phyloP scores from a whole-genome alignment of 30 jellyfish, hydroid and myxozoan species.

The Phacellophora camtschatica region DNA sequence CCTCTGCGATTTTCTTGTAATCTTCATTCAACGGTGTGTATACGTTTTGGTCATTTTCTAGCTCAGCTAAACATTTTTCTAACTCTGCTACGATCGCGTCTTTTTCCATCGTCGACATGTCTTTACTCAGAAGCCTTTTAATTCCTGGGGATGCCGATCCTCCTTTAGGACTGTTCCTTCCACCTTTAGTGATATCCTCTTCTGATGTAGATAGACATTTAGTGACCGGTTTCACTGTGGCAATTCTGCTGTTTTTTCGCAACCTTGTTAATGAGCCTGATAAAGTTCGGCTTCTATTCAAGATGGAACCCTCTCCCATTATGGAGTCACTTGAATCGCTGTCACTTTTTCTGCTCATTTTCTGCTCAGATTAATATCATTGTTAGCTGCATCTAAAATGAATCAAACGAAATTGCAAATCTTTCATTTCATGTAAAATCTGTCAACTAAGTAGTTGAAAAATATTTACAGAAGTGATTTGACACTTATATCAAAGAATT shows the following conservation, averaged over 20 bases:
- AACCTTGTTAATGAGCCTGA: slow-evolving; percentile 41
- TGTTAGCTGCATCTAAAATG: slow-evolving; percentile 36
- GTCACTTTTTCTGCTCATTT: slow-evolving; percentile 20
- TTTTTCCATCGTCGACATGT: slow-evolving; percentile 52
- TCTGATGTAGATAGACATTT: slow-evolving; percentile 80
- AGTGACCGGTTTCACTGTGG: slow-evolving; percentile 95
- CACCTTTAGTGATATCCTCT: slow-evolving; percentile 60
- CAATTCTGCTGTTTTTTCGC: slow-evolving; percentile 71
- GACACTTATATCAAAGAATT: background rate
- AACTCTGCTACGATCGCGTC: slow-evolving; percentile 70
- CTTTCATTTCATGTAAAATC: background rate
- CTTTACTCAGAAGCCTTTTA: slow-evolving; percentile 58
- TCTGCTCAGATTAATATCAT: slow-evolving; percentile 12
- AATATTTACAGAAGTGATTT: background rate
- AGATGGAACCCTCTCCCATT: background rate
- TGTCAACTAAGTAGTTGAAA: background rate
- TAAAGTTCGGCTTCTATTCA: slow-evolving; percentile 27
- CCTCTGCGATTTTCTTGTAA: slow-evolving; percentile 74
- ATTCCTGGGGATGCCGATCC: slow-evolving; percentile 60
- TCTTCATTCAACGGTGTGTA: slow-evolving; percentile 70
- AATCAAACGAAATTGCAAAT: background rate
- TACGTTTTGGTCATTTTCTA: slow-evolving; percentile 63
- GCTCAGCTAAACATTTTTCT: slow-evolving; percentile 88
- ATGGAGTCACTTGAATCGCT: slow-evolving; percentile 12
- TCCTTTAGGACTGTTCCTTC: background rate